Base-by-base conservation (phyloP, 1,140 invertebrate genomes). In the Pseudoatta argentina region DNA sequence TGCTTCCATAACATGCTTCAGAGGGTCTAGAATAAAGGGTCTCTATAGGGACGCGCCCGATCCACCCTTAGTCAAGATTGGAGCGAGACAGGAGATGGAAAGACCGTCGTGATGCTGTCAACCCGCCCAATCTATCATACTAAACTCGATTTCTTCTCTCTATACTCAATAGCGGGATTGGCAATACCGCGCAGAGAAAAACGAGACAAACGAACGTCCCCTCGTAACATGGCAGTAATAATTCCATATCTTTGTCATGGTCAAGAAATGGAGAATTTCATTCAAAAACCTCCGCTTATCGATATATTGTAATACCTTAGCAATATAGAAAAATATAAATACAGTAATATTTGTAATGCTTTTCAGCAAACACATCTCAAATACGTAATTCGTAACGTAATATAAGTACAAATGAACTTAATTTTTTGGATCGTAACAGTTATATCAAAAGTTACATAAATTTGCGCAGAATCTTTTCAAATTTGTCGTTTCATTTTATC, bases 71-170 rank as follows among this genome's bases (percentile, higher is more conserved):
- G 64, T 67, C 53, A 82, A 81, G 71, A 78, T 83, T 83, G 39
- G 55, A 83, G 59, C 44, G 77, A 71, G 71, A 77, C 34, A 53
- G 61, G 27, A 89, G 59, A 72, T 59, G 81, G 82, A 88, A 88
- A 79, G 73, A 87, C 53, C 82, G 91, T 92, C 91, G 92, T 86
- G 78, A 86, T 91, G 87, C 91, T 93, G 93, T 93, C 93, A 94
- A 90, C 91, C 87, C 89, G 90, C 91, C 90, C 94, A 91, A 95
- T 95, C 94, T 95, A 95, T 95, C 94, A 95, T 94, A 94, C 88
- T 85, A 86, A 92, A 92, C 93, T 94, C 93, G 93, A 94, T 94
- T 94, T 94, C 92, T 93, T 93, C 91, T 91, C 91, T 88, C 90
- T 86, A 79, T 89, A 89, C 89, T 93, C 93, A 92, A 93, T 93